A percentile compares a stretch with the other conserved stretches of the same genome.
These are phyloP conservation scores for Melanostigma gelatinosum DNA, from an alignment of 2,113 vertebrate genomes.

Conservation along the genomic window DNA sequence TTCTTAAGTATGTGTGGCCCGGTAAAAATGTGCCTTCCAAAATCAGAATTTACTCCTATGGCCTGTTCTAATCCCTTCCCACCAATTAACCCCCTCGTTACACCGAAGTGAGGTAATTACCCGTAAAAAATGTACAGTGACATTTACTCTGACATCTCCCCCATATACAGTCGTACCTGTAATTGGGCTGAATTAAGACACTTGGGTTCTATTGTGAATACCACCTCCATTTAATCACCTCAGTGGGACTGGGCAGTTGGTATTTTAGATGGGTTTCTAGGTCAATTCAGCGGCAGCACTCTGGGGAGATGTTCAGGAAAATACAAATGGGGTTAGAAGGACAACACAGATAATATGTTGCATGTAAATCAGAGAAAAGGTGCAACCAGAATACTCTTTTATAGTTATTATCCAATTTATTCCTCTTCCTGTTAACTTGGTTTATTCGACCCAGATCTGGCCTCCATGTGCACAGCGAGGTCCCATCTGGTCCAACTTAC, in stretches of 20 bases:
- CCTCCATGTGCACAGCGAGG: neutral
- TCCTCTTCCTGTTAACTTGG: too few relatives aligned
- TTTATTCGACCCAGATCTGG: too few relatives aligned
- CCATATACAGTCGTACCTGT: slow-evolving; percentile 38
- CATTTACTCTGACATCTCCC: slow-evolving; percentile 70
- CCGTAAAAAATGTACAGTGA: slow-evolving; percentile 56
- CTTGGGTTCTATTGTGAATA: slow-evolving; percentile 54
- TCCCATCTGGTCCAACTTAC: neutral
- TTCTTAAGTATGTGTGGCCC: slow-evolving; percentile 12
- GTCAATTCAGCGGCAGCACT: slow-evolving; percentile 37
- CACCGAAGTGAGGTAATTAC: slow-evolving; percentile 66
- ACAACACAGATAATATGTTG: slow-evolving; percentile 9
- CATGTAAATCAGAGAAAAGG: slow-evolving; percentile 19
- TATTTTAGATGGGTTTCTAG: slow-evolving; percentile 61
- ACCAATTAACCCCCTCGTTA: slow-evolving; percentile 43
- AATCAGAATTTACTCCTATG: slow-evolving; percentile 19
- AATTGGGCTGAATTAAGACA: slow-evolving; percentile 75
- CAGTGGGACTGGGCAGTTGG: slow-evolving; percentile 39
- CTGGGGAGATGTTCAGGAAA: slow-evolving; percentile 20
- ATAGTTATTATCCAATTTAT: neutral
- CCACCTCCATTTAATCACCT: slow-evolving; percentile 45
- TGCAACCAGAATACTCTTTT: neutral
- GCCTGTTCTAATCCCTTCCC: slow-evolving; percentile 20
- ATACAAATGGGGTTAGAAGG: slow-evolving; percentile 45
- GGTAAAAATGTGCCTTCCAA: slow-evolving; percentile 24